These are phyloP conservation scores for Ploceus nigricollis DNA, from an alignment of 2,113 vertebrate genomes.

Conservation along the genomic window DNA sequence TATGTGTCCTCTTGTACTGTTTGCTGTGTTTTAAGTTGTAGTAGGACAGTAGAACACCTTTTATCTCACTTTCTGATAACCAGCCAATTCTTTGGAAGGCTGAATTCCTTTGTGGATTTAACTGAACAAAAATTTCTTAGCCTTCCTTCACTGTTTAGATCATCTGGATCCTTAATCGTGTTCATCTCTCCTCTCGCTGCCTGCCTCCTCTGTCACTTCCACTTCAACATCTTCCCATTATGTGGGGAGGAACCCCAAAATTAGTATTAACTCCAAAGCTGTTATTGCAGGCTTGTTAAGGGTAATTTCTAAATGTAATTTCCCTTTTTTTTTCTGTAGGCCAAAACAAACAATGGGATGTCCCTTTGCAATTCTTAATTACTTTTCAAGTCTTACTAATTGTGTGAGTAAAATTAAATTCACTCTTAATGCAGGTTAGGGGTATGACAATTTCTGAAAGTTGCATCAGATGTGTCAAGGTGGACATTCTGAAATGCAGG, in stretches of 20 bases:
- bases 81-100: accelerated
- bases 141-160: background rate
- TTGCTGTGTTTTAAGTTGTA: background rate
- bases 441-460: background rate
- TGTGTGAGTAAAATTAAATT: background rate
- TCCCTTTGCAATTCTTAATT: background rate
- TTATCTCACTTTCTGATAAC: background rate
- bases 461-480: background rate
- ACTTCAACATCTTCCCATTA: background rate
- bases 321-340: background rate
- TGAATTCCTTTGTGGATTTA: background rate
- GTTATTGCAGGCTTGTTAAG: background rate
- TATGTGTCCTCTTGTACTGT: background rate
- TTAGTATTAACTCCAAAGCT: background rate
- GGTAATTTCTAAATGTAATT: background rate
- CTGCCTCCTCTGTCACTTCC: background rate
- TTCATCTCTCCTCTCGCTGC: background rate
- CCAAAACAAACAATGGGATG: background rate
- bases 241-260: background rate
- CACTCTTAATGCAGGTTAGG: background rate
- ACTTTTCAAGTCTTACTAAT: background rate
- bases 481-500: background rate
- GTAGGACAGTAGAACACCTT: background rate
- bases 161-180: background rate
- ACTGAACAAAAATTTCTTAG: background rate